Conservation (phyloP, 2,888 invertebrate species). For the Tachystola acroxantha region DNA sequence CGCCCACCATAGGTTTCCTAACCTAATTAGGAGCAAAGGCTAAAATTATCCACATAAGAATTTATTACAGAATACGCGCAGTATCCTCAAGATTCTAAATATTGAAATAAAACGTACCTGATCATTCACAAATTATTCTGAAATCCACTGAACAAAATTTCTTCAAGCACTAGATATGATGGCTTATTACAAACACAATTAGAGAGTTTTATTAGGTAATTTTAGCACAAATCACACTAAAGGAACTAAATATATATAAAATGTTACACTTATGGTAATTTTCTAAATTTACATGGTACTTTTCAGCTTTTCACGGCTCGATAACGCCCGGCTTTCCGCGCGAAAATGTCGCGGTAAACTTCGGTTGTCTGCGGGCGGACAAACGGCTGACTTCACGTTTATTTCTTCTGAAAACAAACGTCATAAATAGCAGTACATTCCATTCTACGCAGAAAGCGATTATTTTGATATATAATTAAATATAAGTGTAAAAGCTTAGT, state of each 20-base stretch:
- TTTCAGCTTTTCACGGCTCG: conserved; percentile 73
- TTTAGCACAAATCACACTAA: conserved; percentile 31
- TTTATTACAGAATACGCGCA: conserved; percentile 18
- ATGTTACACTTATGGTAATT: conserved; percentile 32
- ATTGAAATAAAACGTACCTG: conserved; percentile 53
- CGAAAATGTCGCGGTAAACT: conserved; percentile 78
- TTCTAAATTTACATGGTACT: conserved; percentile 45
- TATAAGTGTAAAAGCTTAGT: neutral
- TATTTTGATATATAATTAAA: neutral
- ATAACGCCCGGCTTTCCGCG: conserved; percentile 79
- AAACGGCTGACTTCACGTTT: conserved; percentile 66
- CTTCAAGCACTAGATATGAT: conserved; percentile 43
- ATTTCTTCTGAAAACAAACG: conserved; percentile 69
- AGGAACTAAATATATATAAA: conserved; percentile 37
- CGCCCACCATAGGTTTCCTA: conserved; percentile 66
- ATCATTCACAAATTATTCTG: conserved; percentile 69
- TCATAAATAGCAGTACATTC: conserved; percentile 35
- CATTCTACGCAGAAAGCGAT: conserved; percentile 30
- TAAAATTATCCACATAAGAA: conserved; percentile 21
- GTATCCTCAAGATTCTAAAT: conserved; percentile 31
- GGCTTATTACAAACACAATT: conserved; percentile 34
- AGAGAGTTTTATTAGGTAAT: conserved; percentile 30
- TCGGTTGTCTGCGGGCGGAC: conserved; percentile 45
- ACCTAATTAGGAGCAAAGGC: conserved; percentile 57
- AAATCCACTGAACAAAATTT: conserved; percentile 55